These are phyloP conservation scores for Oxyruncus cristatus DNA, from an alignment of 2,113 vertebrate species.

Conservation along the genomic window DNA sequence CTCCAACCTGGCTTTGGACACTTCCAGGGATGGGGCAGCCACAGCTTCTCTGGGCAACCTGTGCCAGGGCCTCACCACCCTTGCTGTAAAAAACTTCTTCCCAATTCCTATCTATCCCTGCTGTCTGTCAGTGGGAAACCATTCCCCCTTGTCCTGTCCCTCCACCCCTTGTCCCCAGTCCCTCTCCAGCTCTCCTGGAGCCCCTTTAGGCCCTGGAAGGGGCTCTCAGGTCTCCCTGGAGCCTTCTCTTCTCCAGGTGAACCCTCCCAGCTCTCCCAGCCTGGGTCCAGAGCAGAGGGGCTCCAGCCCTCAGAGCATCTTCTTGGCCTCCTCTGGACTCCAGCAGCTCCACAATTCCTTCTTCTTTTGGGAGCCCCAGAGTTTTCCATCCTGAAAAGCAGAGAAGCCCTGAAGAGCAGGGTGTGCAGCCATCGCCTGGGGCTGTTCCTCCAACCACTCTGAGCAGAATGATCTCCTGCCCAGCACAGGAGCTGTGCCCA, in stretches of 20 bases:
- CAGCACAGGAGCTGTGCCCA: not conserved
- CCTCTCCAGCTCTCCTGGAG: not conserved
- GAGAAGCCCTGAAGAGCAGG: not conserved
- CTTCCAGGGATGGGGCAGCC: not conserved
- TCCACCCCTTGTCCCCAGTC: not conserved
- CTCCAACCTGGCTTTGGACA: not conserved
- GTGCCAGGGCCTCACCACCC: not conserved
- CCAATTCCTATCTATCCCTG: not conserved
- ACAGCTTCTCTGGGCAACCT: not conserved
- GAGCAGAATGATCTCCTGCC: not conserved
- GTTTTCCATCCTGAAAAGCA: not conserved
- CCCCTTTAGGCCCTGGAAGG: fast-evolving
- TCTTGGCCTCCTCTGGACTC: not conserved
- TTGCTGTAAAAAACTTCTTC: not conserved
- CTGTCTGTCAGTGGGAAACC: not conserved
- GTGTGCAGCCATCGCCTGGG: fast-evolving
- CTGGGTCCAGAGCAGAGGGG: not conserved
- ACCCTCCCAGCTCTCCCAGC: not conserved
- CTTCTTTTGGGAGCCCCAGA: not conserved
- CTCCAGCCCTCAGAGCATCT: not conserved
- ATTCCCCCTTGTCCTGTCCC: not conserved
- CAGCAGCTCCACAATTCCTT: not conserved
- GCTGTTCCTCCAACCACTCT: not conserved
- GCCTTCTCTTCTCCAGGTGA: not conserved
- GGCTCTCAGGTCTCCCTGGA: not conserved